A percentile compares a stretch with the other conserved stretches of the same genome.
Evolutionary conservation across 1,140 invertebrate genomes (phyloP).

Genomic region (Homalodisca vitripennis): DNA sequence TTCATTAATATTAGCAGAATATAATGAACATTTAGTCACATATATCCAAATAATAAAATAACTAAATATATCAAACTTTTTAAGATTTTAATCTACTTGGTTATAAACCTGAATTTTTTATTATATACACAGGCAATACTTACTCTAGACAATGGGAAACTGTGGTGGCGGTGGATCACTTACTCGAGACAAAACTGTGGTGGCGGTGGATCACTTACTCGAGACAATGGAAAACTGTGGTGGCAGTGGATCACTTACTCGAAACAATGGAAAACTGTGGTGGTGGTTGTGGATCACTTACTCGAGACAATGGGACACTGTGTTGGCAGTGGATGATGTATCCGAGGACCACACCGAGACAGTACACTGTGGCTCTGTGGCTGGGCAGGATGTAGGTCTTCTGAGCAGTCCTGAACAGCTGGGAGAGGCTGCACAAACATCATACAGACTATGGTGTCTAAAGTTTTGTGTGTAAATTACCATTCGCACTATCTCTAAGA

Average conservation of each 20-base stretch:
- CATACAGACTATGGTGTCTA: too few species aligned
- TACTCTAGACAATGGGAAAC: neutral
- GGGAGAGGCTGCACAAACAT: constrained; percentile 37
- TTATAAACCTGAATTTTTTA: too few species aligned
- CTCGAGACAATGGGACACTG: constrained; percentile 23
- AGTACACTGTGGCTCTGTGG: constrained; percentile 63
- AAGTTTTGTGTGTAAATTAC: too few species aligned
- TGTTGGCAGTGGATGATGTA: constrained; percentile 56
- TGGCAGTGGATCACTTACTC: neutral
- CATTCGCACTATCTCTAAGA: too few species aligned
- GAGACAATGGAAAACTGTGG: neutral
- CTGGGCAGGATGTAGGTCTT: constrained; percentile 59
- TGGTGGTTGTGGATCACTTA: neutral
- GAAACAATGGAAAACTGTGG: neutral
- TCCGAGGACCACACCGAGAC: constrained; percentile 62
- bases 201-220: neutral
- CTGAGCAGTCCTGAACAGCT: constrained; percentile 45
- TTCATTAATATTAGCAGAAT: too few species aligned
- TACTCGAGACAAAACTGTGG: neutral
- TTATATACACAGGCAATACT: neutral
- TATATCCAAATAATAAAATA: too few species aligned
- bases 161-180: neutral
- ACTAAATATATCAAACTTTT: too few species aligned
- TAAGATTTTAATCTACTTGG: too few species aligned
- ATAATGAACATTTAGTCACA: too few species aligned